Base-by-base conservation (phyloP, 1,140 invertebrate genomes). In the Dendrolimus punctatus region DNA sequence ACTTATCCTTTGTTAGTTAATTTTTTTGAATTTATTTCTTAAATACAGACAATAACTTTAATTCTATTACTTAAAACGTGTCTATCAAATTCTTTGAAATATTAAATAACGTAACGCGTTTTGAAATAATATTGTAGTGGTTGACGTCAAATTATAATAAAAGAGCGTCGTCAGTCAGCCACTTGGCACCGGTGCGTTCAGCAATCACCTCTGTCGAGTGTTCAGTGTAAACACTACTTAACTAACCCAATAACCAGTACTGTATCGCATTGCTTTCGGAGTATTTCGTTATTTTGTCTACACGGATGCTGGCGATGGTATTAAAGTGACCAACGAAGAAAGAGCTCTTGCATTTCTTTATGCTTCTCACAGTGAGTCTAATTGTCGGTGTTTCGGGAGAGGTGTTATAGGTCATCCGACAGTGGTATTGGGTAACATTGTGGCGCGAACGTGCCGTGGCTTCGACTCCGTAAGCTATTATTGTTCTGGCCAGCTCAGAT, bases 201-300 rank as follows among this genome's bases (percentile, higher is more conserved):
- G 80, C 81, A 85, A 66, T 68, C 64, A 58, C 66, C 75, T 78
- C 75, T 73, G 68, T 67, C 68, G 64, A 68, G 58, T 63, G 62
- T 56, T 62, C 57, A 68, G 55, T 72, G 69, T 80, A 85, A 85
- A 85, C 80, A 82, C 66, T 66, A 73, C 76, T 71, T 80, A 85
- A 85, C 80, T 83, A 80, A 83, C 82, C 79, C 78, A 85, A 85
- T 82, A 85, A 81, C 73, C 62, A 62, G 64, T 68, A 71, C 60
- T 73, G 80, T 83, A 83, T 81, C 78, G 73, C 68, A 70, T 83
- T 81, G 78, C 81, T 81, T 85, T 85, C 80, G 71, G 72, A 60
- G 77, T 85, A 83, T 80, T 85, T 73, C 80, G 72, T 76, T 85
- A 85, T 85, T 85, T 85, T 85, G 82, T 85, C 82, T 85, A 85